Base-by-base conservation (phyloP, 2,797 vertebrate species). In the Enteromius argenteus region DNA sequence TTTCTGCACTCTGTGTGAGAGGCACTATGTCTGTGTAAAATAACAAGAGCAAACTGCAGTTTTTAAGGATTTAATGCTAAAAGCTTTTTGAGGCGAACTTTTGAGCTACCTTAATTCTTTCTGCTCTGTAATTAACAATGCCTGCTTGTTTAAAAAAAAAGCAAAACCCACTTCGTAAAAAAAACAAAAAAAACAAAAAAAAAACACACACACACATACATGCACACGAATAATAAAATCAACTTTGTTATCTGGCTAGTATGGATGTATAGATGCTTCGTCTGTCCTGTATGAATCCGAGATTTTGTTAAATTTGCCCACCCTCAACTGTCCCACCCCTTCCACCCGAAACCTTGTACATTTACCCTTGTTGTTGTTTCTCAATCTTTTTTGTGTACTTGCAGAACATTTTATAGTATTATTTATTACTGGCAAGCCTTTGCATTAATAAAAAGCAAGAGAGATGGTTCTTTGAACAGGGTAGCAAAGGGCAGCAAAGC, bases 31-130 rank as follows among this genome's bases (percentile, higher is more conserved):
- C 87, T 72, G 79, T 84, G 76, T 85, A 85, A 88, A 91, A 74
- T 46, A 89, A 89, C 78, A 89, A 76, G 87, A 88, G 84, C 88
- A 91, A 84, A 73, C 69, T 80, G 85, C 85, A 82, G 83, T 89
- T 89, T 89, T 69, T 85, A 90, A 90, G 37, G 86, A 92, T 91
- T 89, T 91, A 88, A 90, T 91, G 91, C 92, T 91, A 4, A 62
- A 85, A 90, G 90, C 91, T 93, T 93, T 93, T 90, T 89, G 88
- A 92, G 69, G 84, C 76, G 71, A 94, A 93, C 91, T 91, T 92
- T 92, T 92, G 94, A 93, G 94, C 94, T 95, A 95, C 95, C 95
- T 96, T 96, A 96, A 94, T 91, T 95, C 92, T 95, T 95, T 95
- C 93, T 94, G 94, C 92, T 95, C 92, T 91, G 86, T 90, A 91